Evolutionary conservation across 2,113 vertebrate genomes (phyloP).

Genomic region (Poeciliopsis retropinna): DNA sequence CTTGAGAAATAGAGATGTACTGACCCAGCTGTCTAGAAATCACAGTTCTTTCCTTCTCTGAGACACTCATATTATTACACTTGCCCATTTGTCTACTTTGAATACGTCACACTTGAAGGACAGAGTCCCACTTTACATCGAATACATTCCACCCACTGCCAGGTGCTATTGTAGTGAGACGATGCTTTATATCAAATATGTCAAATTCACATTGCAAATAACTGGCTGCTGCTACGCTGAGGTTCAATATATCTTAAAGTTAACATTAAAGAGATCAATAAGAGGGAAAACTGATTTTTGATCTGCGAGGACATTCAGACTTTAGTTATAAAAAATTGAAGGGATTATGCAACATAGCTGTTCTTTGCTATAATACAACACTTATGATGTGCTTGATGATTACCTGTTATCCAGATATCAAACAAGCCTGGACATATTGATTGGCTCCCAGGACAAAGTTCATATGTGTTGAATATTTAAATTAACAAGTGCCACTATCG

Average conservation of each 20-base stretch:
- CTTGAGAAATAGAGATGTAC: not conserved
- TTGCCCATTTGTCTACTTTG: not conserved
- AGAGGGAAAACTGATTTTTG: too few species aligned
- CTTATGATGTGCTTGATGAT: too few species aligned
- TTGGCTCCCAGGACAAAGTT: too few species aligned
- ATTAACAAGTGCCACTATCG: too few species aligned
- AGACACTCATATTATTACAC: not conserved
- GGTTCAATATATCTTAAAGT: not conserved
- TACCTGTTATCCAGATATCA: too few species aligned
- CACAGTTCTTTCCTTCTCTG: not conserved
- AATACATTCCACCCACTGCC: not conserved
- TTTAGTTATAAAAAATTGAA: too few species aligned
- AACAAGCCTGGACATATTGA: too few species aligned
- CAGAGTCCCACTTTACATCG: not conserved
- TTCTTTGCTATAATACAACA: too few species aligned
- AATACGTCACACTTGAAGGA: not conserved
- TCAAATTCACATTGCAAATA: not conserved
- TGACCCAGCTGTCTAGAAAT: not conserved
- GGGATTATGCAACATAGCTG: too few species aligned
- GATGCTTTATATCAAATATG: not conserved
- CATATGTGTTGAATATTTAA: too few species aligned
- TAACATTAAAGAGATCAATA: not conserved
- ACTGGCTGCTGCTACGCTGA: not conserved
- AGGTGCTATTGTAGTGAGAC: not conserved
- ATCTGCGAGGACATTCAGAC: too few species aligned